Evolutionary conservation across 2,888 invertebrate genomes (phyloP).

Genomic region (Quadriops clusia): DNA sequence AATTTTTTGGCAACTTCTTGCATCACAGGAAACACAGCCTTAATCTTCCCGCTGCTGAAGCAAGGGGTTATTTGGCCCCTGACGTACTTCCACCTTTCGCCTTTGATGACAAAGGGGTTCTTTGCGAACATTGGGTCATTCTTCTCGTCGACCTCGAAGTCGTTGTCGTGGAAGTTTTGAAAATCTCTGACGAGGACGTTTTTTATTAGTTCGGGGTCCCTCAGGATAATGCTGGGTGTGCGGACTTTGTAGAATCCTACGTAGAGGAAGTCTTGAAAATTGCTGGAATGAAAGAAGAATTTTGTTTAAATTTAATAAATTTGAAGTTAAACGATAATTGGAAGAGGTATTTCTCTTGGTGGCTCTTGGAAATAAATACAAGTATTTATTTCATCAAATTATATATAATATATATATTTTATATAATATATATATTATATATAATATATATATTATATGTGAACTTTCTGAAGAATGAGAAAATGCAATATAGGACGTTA

Average conservation of each 20-base stretch:
- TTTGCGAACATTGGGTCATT: constrained; percentile 36
- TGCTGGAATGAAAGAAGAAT: constrained; percentile 20
- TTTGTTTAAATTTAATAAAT: too few species aligned
- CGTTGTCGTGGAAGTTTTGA: constrained; percentile 29
- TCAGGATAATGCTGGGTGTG: constrained; percentile 25
- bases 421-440: too few species aligned
- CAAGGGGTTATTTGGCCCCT: constrained; percentile 39
- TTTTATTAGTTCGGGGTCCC: constrained; percentile 29
- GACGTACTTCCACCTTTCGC: constrained; percentile 38
- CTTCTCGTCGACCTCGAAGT: constrained; percentile 28
- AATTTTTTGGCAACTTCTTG: constrained; percentile 34
- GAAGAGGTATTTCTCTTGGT: too few species aligned
- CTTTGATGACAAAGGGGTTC: constrained; percentile 37
- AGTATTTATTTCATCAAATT: too few species aligned
- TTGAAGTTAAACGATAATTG: too few species aligned
- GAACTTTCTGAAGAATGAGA: too few species aligned
- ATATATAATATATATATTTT: too few species aligned
- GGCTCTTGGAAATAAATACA: too few species aligned
- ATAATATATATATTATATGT: too few species aligned
- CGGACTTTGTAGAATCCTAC: constrained; percentile 28
- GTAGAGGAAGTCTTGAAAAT: constrained; percentile 24
- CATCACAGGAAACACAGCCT: constrained; percentile 39
- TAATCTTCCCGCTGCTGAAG: constrained; percentile 39
- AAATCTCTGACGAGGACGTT: constrained; percentile 28
- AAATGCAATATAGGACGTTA: too few species aligned